These are phyloP conservation scores for Notechis scutatus DNA, from an alignment of 2,113 vertebrate genomes.

Conservation along the genomic window DNA sequence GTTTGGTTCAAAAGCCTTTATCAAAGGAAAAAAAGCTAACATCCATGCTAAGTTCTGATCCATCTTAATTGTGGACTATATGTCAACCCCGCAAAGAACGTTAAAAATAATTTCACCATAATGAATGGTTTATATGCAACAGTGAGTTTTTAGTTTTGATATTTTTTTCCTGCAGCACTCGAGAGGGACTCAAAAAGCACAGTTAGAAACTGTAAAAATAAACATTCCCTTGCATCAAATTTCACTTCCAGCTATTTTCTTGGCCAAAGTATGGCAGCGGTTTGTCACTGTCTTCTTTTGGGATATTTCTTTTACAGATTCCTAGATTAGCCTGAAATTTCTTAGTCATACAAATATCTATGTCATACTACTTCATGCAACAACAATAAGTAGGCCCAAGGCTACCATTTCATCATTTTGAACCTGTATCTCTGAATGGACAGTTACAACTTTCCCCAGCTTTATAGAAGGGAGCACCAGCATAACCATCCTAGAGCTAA, in stretches of 20 bases:
- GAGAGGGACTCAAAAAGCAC: not conserved
- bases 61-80: not conserved
- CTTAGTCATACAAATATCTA: not conserved
- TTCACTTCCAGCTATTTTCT: not conserved
- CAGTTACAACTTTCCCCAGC: constrained; percentile 31
- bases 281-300: not conserved
- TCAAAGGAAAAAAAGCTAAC: not conserved
- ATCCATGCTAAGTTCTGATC: not conserved
- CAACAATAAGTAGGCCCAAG: not conserved
- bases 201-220: not conserved
- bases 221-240: not conserved
- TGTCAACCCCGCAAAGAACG: not conserved
- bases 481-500: constrained; percentile 31
- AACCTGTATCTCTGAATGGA: not conserved
- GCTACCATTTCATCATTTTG: not conserved
- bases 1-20: not conserved
- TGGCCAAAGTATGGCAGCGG: not conserved
- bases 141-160: not conserved
- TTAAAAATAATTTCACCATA: not conserved
- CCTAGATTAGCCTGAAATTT: not conserved
- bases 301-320: not conserved
- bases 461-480: not conserved
- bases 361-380: not conserved
- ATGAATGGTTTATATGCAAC: not conserved
- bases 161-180: not conserved